Base-by-base conservation (phyloP, 92 coral and sea anemone species). In the Heteractis magnifica region DNA sequence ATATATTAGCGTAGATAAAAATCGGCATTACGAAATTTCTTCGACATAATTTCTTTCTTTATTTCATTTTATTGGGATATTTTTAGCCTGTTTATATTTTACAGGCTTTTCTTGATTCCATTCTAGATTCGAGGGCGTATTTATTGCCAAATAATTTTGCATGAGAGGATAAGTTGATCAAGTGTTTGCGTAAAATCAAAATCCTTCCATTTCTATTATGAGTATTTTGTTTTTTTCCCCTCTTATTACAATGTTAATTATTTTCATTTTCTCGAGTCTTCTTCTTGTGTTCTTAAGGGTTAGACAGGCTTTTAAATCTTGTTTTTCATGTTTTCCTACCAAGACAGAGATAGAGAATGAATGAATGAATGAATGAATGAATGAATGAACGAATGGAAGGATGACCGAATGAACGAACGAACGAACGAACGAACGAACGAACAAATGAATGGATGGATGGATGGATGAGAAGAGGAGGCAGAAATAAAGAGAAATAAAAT, bases 141-240 rank as follows among this genome's bases (percentile, higher is more conserved):
- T 68, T 6, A 68, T 68, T 4, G 44, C 44, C 4, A 26, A 9
- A 23, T 68, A 68, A 68, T 68, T 68, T 20, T 68, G 10, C 49
- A 20, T 20, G 73, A 68, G 73, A 68, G 11, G 20, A 20, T 12
- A 9, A 68, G 50, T 68, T 26, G 49, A 68, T 68, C 73, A 68
- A 68, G 73, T 68, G 73, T 68, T 68, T 68, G 73, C 49, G 73
- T 68, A 68, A 48, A 68, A 68, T 68, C 49, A 26, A 68, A 68
- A 68, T 20, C 44, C 14, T 48, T 13, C 48, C 14, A 68, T 26
- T 68, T 68, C 73, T 10, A 8, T 68, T 68, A 5, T 5, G 23
- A 68, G 73, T 68, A 68, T 21, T 68, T 48, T 68, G 49, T 68
- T 68, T 20, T 68, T 20, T 64, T 19, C 71, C 71, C 26, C 73